Conservation (phyloP, 2,113 vertebrate species). For the Rhea americana region DNA sequence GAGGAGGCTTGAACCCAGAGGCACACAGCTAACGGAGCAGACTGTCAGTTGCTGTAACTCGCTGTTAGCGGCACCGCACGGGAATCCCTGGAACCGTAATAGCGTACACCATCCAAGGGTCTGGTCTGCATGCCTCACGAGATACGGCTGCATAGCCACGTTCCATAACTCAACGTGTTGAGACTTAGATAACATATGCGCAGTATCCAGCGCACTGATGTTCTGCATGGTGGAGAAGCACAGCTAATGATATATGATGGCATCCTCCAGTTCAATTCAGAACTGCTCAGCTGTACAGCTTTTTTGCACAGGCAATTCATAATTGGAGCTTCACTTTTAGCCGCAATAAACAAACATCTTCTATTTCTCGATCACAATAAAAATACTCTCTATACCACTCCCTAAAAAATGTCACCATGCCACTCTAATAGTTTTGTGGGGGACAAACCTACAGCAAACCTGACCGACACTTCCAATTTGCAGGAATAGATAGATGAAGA, state of each 20-base stretch:
- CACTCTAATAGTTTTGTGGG: not conserved
- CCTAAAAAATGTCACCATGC: not conserved
- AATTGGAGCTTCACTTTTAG: not conserved
- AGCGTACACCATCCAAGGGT: not conserved
- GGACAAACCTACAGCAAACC: too few species aligned
- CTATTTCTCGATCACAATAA: not conserved
- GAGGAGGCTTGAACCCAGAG: not conserved
- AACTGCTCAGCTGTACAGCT: not conserved
- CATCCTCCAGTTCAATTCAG: not conserved
- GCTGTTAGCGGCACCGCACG: too few species aligned
- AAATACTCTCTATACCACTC: not conserved
- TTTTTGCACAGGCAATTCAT: not conserved
- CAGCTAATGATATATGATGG: rapidly evolving
- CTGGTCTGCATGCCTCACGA: rapidly evolving
- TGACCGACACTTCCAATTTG: not conserved
- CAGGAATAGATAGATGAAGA: not conserved
- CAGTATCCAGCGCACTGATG: too few species aligned
- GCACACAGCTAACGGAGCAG: not conserved
- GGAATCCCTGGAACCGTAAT: not conserved
- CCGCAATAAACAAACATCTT: not conserved
- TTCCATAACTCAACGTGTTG: rapidly evolving
- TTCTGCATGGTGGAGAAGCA: not conserved
- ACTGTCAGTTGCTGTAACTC: not conserved
- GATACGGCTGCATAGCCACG: not conserved
- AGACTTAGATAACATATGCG: not conserved